Conservation (phyloP, 2,113 vertebrate species). For the Sceloporus undulatus region DNA sequence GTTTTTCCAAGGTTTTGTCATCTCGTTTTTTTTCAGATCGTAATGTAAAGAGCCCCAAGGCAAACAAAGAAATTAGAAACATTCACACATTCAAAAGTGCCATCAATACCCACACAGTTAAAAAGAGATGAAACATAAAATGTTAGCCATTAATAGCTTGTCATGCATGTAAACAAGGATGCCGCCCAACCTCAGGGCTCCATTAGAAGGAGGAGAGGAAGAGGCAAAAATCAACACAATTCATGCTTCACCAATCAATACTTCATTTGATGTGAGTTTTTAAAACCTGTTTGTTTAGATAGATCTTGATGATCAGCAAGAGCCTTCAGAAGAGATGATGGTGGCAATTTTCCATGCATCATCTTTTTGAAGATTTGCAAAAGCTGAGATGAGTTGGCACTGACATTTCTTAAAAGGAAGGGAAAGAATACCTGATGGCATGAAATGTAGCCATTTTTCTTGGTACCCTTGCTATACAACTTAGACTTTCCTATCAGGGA, state of each 20-base stretch:
- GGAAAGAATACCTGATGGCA: too few relatives aligned
- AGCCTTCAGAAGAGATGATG: background rate
- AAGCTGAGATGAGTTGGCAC: too few relatives aligned
- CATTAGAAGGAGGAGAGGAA: slow-evolving; percentile 11
- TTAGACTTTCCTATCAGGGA: too few relatives aligned
- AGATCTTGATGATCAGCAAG: slow-evolving; percentile 37
- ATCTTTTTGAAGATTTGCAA: slow-evolving; percentile 39
- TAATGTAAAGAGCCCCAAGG: slow-evolving; percentile 37
- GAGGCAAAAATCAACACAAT: slow-evolving; percentile 34
- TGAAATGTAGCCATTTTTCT: too few relatives aligned
- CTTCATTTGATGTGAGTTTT: slow-evolving; percentile 50
- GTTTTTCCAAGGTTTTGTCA: slow-evolving; percentile 38
- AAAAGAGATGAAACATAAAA: background rate
- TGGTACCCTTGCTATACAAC: too few relatives aligned
- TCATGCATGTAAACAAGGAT: slow-evolving; percentile 2
- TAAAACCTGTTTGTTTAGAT: slow-evolving; percentile 31
- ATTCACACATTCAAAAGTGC: slow-evolving; percentile 28
- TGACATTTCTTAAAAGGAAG: too few relatives aligned
- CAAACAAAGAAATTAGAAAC: slow-evolving; percentile 64
- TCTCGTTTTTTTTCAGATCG: slow-evolving; percentile 67
- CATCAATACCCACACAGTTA: slow-evolving; percentile 41
- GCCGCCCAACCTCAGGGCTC: background rate
- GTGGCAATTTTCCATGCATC: slow-evolving; percentile 39
- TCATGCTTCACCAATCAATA: background rate
- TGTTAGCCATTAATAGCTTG: background rate